Evolutionary conservation across 2,113 vertebrate genomes (phyloP).

Genomic region (Cryptotis parvus): DNA sequence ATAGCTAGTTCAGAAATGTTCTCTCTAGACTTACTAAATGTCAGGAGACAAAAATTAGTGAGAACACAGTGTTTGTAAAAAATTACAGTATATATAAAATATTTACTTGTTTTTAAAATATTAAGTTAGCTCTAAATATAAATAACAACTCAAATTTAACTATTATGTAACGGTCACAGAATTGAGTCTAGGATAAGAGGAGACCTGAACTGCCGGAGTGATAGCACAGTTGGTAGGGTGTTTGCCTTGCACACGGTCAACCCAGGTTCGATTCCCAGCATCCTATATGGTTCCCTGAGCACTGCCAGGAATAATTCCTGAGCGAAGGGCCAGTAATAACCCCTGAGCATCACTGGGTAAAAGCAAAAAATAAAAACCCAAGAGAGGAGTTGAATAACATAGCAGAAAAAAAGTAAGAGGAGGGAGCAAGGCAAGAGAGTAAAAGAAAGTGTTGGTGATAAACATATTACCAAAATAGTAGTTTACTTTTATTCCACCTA

Average conservation of each 20-base stretch:
- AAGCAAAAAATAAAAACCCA: too few species aligned
- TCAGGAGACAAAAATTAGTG: slow-evolving; percentile 26
- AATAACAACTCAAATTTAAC: neutral
- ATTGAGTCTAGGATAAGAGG: neutral
- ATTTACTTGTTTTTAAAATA: neutral
- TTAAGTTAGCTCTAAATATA: neutral
- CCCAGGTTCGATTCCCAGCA: too few species aligned
- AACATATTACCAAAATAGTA: neutral
- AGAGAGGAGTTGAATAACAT: neutral
- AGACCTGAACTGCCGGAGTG: too few species aligned
- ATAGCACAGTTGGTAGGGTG: too few species aligned
- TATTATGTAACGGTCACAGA: neutral
- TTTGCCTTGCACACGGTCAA: too few species aligned
- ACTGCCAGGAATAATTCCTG: too few species aligned
- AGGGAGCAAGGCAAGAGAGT: neutral
- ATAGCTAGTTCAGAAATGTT: neutral
- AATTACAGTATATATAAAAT: neutral
- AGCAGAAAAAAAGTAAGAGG: neutral
- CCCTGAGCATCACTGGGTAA: too few species aligned
- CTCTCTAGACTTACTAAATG: neutral
- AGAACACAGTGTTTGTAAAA: neutral
- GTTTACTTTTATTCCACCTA: too few species aligned
- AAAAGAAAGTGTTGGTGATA: neutral
- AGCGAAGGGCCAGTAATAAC: too few species aligned
- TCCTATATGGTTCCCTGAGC: too few species aligned